A percentile compares a stretch with the other conserved stretches of the same genome.
Evolutionary conservation across 53 echinoderm and acorn worm genomes (phyloP).

Genomic region (Glandiceps talaboti): DNA sequence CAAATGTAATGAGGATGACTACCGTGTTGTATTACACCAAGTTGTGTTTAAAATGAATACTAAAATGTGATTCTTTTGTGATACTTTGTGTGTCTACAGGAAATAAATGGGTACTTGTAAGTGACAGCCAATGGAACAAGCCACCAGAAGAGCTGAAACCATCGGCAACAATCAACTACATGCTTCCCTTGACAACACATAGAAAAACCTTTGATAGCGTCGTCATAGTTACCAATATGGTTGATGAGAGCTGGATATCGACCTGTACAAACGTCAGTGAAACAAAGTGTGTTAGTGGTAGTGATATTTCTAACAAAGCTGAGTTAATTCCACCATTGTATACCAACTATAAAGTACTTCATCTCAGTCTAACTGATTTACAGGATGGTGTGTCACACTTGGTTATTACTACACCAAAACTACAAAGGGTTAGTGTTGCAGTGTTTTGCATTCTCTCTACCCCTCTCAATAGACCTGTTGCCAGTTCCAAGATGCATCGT

Average conservation of each 20-base stretch:
- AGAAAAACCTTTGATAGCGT: not conserved
- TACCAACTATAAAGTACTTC: not conserved
- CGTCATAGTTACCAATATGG: not conserved
- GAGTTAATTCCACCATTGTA: not conserved
- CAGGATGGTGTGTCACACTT: not conserved
- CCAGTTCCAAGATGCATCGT: too few relatives aligned
- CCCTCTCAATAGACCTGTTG: too few relatives aligned
- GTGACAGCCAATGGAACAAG: not conserved
- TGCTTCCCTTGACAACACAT: not conserved
- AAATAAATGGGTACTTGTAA: not conserved
- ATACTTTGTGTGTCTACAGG: not conserved
- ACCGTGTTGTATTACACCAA: too few relatives aligned
- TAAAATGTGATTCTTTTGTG: too few relatives aligned
- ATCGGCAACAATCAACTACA: not conserved
- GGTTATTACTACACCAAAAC: not conserved
- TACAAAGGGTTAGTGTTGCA: not conserved
- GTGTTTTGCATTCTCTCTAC: too few relatives aligned
- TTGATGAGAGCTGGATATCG: not conserved
- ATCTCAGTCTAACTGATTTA: not conserved
- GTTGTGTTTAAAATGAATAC: too few relatives aligned
- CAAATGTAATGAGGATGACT: too few relatives aligned
- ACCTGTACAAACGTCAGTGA: not conserved
- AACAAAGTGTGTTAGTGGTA: not conserved
- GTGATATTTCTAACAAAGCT: not conserved
- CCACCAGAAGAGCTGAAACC: not conserved